Evolutionary conservation across 2,797 vertebrate genomes (phyloP), one percentile per base, ranked within the genome.

Genomic region (Hydrophis major): DNA sequence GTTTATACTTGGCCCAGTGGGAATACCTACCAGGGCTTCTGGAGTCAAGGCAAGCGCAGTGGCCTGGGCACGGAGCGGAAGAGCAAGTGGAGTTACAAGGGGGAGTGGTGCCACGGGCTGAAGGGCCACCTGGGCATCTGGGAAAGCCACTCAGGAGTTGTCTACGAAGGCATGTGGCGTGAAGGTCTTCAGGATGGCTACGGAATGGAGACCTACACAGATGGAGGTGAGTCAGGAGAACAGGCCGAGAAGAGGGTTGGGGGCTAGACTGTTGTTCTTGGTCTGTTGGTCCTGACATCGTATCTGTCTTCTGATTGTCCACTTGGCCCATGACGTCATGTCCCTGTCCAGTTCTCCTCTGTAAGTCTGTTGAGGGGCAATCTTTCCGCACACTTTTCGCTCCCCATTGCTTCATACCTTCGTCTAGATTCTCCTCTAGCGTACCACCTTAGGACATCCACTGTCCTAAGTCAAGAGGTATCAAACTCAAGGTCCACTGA

Each of bases 171-270:
- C 86, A 95, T 97, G 93, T 97, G 97, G 97, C 97, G 96, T 89
- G 97, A 97, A 93, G 97, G 97, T 88, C 97, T 97, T 93, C 97
- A 97, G 95, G 97, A 97, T 92, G 97, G 97, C 88, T 97, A 97
- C 61, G 97, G 97, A 90, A 97, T 97, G 22, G 97, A 97, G 95
- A 97, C 97, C 27, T 97, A 97, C 92, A 97, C 97, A 4, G 97
- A 97, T 56, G 97, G 97, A 97, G 97, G 97, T 97, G 95, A 97
- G 95, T 89, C 74, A 91, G 94, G 93, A 4, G 47, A 2, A 1
- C 6, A 0, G 7, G 11, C 11, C 2, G 4, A 8, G 74, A 3
- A 25, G n/a, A 47, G n/a, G 25, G 22, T 13, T 22, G 16, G 18
- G 56, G 10, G 0, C 37, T 28, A 3, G 5, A 16, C 13, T 0